Conservation (phyloP, 2,797 vertebrate species). For the Molossus molossus region DNA sequence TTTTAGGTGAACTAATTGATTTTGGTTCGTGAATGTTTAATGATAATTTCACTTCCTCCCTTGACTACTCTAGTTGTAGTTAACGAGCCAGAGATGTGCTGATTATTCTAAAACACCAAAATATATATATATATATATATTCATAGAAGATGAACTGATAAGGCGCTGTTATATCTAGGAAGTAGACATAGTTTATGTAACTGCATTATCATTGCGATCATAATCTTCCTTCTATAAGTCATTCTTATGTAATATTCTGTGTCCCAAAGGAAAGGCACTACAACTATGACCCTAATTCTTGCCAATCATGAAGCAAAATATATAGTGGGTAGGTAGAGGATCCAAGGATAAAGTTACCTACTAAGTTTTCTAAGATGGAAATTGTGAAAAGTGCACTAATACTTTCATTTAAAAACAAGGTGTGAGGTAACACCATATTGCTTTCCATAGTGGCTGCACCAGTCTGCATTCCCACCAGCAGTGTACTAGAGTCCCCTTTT, state of each 20-base stretch:
- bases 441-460: too few species aligned
- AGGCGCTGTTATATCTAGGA: background rate
- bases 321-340: background rate
- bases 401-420: constrained; percentile 18
- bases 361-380: constrained; percentile 15
- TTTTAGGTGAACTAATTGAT: constrained; percentile 61
- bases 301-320: background rate
- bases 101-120: constrained; percentile 51
- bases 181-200: constrained; percentile 10
- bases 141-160: constrained; percentile 17
- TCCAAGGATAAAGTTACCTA: background rate
- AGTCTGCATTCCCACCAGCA: too few species aligned
- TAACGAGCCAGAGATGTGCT: constrained; percentile 28
- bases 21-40: constrained; percentile 63
- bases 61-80: constrained; percentile 23
- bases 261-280: constrained; percentile 33
- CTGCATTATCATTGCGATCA: background rate
- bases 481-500: too few species aligned
- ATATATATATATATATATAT: background rate
- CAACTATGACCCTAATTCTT: background rate
- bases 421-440: too few species aligned
- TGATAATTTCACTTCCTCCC: constrained; percentile 64
- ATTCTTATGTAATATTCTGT: background rate
- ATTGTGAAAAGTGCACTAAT: background rate
- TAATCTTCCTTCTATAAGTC: background rate